Conservation (phyloP, 2,797 vertebrate species). For the Intellagama lesueurii region DNA sequence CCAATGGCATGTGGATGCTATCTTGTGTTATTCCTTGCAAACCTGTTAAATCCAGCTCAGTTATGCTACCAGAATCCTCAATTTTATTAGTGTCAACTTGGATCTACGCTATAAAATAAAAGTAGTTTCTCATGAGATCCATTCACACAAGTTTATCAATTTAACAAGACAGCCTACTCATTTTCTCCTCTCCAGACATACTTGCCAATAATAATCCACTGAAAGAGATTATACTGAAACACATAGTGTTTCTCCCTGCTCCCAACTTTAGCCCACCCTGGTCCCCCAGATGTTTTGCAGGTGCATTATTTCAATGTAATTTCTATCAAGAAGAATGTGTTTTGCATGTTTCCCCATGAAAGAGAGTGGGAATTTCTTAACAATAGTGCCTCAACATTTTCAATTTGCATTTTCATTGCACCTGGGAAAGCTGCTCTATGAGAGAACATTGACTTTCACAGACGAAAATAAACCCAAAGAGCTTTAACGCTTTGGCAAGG, state of each 20-base stretch:
- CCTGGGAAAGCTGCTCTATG: slow-evolving; percentile 69
- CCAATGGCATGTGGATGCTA: too few species aligned
- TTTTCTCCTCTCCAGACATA: not conserved
- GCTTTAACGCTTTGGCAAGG: slow-evolving; percentile 72
- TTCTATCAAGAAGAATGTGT: slow-evolving; percentile 66
- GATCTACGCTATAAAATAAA: not conserved
- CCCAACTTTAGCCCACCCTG: slow-evolving; percentile 34
- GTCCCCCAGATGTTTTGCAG: slow-evolving; percentile 34
- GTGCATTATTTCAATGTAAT: slow-evolving; percentile 60
- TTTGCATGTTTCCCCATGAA: slow-evolving; percentile 65
- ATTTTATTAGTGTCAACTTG: too few species aligned
- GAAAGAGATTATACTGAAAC: slow-evolving; percentile 38
- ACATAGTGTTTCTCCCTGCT: slow-evolving; percentile 19
- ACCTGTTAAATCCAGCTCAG: too few species aligned
- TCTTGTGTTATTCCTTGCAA: too few species aligned
- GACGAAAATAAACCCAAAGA: slow-evolving; percentile 75
- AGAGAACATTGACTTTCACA: slow-evolving; percentile 71
- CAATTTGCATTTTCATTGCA: slow-evolving; percentile 79
- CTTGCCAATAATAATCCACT: slow-evolving; percentile 31
- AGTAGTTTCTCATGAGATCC: not conserved
- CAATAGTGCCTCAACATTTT: slow-evolving; percentile 71
- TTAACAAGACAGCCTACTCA: not conserved
- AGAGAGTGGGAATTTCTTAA: slow-evolving; percentile 67
- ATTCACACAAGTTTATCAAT: not conserved
- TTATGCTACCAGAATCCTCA: too few species aligned